A percentile compares a stretch with the other conserved stretches of the same genome.
phyloP scores from a whole-genome alignment of 2,797 vertebrate genomes.

The Ctenosaura bakeri region DNA sequence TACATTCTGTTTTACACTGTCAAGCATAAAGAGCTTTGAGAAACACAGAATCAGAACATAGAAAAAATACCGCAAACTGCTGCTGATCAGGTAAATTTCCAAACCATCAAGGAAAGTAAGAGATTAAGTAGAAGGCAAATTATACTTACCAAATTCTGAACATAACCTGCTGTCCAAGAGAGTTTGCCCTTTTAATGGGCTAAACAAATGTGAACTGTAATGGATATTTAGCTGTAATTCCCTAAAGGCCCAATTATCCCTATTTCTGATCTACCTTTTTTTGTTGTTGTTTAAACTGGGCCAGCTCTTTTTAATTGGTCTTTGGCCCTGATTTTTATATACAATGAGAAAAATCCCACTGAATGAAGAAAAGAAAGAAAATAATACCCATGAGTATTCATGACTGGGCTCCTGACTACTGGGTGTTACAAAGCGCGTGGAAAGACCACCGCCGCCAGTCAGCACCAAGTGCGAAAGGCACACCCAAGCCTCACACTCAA shows the following conservation, averaged over 20 bases:
- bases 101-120: background rate
- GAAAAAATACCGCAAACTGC: background rate
- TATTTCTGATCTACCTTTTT: constrained; percentile 24
- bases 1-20: background rate
- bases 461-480: too few relatives aligned
- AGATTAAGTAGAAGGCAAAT: background rate
- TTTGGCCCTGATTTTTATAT: constrained; percentile 42
- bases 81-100: background rate
- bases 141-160: constrained; percentile 17
- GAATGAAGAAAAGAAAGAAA: background rate
- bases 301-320: constrained; percentile 69
- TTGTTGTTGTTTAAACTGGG: constrained; percentile 26
- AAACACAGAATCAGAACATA: background rate
- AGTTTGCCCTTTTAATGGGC: constrained; percentile 28
- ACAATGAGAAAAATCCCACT: constrained; percentile 13
- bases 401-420: background rate
- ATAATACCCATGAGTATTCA: background rate
- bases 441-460: too few relatives aligned
- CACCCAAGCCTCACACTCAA: too few relatives aligned
- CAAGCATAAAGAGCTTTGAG: background rate
- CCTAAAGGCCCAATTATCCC: constrained; percentile 62
- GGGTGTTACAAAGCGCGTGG: too few relatives aligned
- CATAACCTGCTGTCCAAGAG: background rate
- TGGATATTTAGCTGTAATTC: constrained; percentile 51
- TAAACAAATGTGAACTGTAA: background rate